Evolutionary conservation across 2,797 vertebrate genomes (phyloP).

Genomic region (Esox lucius): DNA sequence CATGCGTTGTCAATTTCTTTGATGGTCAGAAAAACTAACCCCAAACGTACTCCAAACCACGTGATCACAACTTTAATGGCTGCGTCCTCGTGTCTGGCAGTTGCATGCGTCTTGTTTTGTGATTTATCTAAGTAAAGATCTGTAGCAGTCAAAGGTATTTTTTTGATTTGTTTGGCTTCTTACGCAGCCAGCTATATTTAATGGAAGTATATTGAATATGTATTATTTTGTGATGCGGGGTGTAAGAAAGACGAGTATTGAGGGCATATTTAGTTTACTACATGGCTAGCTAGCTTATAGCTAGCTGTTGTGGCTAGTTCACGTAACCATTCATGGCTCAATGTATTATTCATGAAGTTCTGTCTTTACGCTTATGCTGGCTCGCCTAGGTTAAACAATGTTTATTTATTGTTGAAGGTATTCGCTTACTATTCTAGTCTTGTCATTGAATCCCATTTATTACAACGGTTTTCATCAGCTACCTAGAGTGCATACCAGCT

Average conservation of each 20-base stretch:
- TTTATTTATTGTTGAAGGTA: too few relatives aligned
- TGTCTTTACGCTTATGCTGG: neutral
- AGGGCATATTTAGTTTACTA: neutral
- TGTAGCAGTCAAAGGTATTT: conserved; percentile 16
- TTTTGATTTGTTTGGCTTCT: neutral
- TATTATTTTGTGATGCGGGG: neutral
- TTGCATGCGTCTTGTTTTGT: conserved; percentile 27
- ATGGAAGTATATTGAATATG: neutral
- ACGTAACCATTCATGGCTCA: neutral
- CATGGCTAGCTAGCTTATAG: too few relatives aligned
- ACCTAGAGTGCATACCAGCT: neutral
- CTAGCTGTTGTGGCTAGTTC: neutral
- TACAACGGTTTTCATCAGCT: neutral
- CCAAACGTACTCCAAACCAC: conserved; percentile 61
- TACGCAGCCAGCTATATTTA: neutral
- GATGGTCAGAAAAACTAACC: too few relatives aligned
- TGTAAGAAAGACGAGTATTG: neutral
- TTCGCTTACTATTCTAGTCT: too few relatives aligned
- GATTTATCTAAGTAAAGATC: neutral
- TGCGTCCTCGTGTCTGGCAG: conserved; percentile 62
- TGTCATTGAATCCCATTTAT: neutral
- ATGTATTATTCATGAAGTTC: neutral
- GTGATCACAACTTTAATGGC: conserved; percentile 70
- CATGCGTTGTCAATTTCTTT: too few relatives aligned
- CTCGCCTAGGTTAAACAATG: too few relatives aligned